Evolutionary conservation across 2,797 vertebrate genomes (phyloP), one percentile per base, ranked within the genome.

Genomic region (Adelosebastes latens): DNA sequence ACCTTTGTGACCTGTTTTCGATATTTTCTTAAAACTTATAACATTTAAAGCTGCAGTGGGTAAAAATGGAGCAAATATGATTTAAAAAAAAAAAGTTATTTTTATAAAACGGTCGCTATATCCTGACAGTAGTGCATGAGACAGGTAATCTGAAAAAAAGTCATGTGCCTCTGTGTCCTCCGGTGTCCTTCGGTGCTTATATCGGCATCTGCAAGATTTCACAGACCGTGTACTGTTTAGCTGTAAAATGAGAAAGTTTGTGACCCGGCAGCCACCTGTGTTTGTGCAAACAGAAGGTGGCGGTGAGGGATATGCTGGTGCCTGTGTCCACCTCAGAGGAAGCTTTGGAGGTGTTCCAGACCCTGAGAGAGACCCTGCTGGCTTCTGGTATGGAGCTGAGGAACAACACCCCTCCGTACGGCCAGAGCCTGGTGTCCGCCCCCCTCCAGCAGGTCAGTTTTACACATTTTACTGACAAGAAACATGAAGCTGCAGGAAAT

Each of bases 371-470:
- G 25, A 77, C 87, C 2, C 83, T 96, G 70, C 82, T 89, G 64
- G 79, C 49, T 4, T 60, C 83, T 42, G 94, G 93, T 31, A 95
- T 96, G 83, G 71, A 82, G 42, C 86, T 68, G 62, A 90, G 62
- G 76, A 81, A 80, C 72, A 39, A 5, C 9, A 76, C 93, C 60
- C 93, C 93, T 4, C 65, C 81, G 0, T 71, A 93, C 82, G 92
- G 85, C 60, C 85, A 46, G n/a, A 81, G 65, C 5, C 81, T 97
- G 49, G 96, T 93, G 52, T 97, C 97, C 6, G 69, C 86, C 56
- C 90, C 95, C 67, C 79, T 98, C 18, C 94, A 97, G 79, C 94
- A 96, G 94, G 97, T 97, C 67, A 25, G 27, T 5, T 14, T 8
- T 0, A 59, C 31, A 53, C 6, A 20, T 29, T 74, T 7, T 36